Percentiles rank a stretch among this genome's conserved stretches.
Evolutionary conservation across 2,113 vertebrate species (phyloP).

Genomic region (Atrichornis clamosus): DNA sequence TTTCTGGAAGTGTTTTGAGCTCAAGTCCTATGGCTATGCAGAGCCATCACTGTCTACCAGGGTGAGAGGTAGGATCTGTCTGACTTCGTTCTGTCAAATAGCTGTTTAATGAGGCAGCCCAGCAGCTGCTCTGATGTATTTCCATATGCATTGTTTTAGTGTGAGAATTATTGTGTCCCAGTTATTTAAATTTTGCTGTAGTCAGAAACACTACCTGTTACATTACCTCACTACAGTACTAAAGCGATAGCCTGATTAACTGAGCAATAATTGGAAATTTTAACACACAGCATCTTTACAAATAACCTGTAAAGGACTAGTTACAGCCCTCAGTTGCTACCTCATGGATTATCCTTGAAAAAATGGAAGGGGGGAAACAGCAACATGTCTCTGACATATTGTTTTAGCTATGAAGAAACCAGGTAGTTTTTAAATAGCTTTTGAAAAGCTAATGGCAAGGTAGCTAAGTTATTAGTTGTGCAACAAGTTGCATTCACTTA

Average conservation of each 20-base stretch:
- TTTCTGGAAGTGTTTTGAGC: background rate
- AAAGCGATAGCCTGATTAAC: background rate
- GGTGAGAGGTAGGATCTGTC: background rate
- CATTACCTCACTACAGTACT: background rate
- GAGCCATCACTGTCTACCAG: background rate
- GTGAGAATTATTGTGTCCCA: background rate
- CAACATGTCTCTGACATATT: background rate
- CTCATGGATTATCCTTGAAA: background rate
- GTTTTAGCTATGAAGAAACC: background rate
- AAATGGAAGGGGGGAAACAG: background rate
- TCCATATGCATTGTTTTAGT: background rate
- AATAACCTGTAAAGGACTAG: background rate
- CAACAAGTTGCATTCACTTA: background rate
- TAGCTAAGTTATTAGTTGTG: background rate
- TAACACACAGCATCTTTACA: background rate
- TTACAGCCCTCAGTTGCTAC: background rate
- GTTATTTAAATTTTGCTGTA: background rate
- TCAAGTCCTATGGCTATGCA: background rate
- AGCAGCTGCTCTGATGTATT: background rate
- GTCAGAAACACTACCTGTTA: background rate
- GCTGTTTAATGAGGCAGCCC: background rate
- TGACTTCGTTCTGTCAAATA: background rate
- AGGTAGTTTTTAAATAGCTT: background rate
- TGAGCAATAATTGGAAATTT: background rate
- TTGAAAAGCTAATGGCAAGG: background rate